These are phyloP conservation scores for Hyphantria cunea DNA, from an alignment of 1,140 invertebrate genomes.

Conservation along the genomic window DNA sequence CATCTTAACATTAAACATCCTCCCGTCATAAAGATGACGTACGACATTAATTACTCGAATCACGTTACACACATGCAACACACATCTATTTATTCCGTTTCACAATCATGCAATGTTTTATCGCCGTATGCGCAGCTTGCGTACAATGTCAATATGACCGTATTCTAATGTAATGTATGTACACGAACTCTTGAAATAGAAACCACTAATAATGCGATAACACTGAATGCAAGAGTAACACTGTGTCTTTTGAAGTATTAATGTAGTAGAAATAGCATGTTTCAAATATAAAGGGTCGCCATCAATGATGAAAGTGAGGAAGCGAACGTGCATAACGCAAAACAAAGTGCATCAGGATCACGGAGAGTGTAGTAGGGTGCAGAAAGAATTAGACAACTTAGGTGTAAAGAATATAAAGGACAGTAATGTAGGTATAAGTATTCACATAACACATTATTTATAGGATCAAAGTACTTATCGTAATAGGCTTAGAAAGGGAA, in stretches of 20 bases:
- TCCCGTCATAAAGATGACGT: constrained; percentile 73
- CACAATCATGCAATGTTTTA: constrained; percentile 73
- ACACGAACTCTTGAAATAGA: constrained; percentile 58
- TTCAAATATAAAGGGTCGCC: constrained; percentile 39
- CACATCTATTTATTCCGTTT: constrained; percentile 72
- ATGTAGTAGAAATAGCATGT: constrained; percentile 60
- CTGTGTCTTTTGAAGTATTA: constrained; percentile 63
- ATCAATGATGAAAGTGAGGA: constrained; percentile 49
- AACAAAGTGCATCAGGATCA: constrained; percentile 67
- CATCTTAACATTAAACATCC: constrained; percentile 75
- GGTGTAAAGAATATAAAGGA: constrained; percentile 33
- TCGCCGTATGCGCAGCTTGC: constrained; percentile 39
- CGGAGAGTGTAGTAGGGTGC: constrained; percentile 59
- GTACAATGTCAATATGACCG: constrained; percentile 33
- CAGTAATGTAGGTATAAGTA: constrained; percentile 23
- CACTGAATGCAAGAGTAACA: constrained; percentile 61
- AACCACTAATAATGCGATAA: constrained; percentile 57
- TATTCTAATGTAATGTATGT: constrained; percentile 54
- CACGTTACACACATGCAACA: constrained; percentile 79
- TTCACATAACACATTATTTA: constrained; percentile 29
- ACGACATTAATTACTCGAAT: constrained; percentile 73
- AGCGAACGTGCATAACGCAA: constrained; percentile 68
- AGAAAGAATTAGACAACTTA: constrained; percentile 36
- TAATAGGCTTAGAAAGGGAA: constrained; percentile 50
- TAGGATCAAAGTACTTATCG: constrained; percentile 35